A percentile compares a stretch with the other conserved stretches of the same genome.
Conservation (phyloP, 2,888 invertebrate genomes). For the Acrobeloides nanus region DNA sequence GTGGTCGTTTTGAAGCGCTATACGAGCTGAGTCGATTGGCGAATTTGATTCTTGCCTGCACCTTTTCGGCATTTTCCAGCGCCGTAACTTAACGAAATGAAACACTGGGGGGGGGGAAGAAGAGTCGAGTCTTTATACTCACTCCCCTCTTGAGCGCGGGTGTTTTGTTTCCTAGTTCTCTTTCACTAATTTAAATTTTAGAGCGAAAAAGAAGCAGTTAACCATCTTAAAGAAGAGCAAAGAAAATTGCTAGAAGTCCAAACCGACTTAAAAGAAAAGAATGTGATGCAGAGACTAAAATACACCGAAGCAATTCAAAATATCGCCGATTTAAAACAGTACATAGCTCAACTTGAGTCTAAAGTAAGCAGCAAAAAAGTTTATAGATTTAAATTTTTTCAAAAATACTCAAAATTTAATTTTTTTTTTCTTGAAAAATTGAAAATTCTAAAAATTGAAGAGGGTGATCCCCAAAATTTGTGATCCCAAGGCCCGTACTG, state of each 20-base stretch:
- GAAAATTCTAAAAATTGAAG: background rate
- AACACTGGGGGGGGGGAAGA: too few relatives aligned
- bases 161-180: too few relatives aligned
- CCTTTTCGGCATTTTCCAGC: too few relatives aligned
- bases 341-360: constrained; percentile 82
- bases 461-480: too few relatives aligned
- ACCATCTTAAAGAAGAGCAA: constrained; percentile 85
- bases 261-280: constrained; percentile 51
- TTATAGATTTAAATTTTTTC: constrained; percentile 2
- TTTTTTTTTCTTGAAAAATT: background rate
- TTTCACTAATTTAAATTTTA: constrained; percentile 9
- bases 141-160: too few relatives aligned
- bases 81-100: too few relatives aligned
- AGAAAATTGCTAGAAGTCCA: constrained; percentile 73
- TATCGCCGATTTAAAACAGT: constrained; percentile 83
- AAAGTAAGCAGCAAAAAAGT: constrained; percentile 62
- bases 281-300: constrained; percentile 64
- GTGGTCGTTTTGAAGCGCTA: too few relatives aligned
- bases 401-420: background rate
- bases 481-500: too few relatives aligned
- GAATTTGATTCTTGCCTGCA: too few relatives aligned
- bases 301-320: constrained; percentile 89
- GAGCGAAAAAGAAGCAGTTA: constrained; percentile 55
- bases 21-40: too few relatives aligned
- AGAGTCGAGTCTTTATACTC: too few relatives aligned